phyloP scores from a whole-genome alignment of 2,797 vertebrate genomes.

The Enteromius afrohamiltoni region DNA sequence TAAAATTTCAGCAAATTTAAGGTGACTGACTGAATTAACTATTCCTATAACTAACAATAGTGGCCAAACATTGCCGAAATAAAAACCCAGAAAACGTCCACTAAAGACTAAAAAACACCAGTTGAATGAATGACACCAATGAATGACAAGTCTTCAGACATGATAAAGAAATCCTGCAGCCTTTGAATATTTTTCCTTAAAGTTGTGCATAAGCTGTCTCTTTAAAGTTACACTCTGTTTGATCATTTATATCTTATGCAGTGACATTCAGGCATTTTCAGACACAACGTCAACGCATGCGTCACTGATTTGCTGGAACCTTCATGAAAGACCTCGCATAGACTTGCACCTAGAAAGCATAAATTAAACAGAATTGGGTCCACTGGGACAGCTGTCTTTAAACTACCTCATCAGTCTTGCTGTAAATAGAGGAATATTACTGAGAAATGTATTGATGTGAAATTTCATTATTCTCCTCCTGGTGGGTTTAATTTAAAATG shows the following conservation, averaged over 20 bases:
- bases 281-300: not conserved
- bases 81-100: not conserved
- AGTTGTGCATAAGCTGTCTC: not conserved
- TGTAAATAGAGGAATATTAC: conserved; percentile 34
- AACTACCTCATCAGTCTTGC: conserved; percentile 22
- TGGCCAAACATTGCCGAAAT: not conserved
- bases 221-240: not conserved
- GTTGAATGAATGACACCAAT: not conserved
- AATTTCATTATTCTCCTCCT: conserved; percentile 33
- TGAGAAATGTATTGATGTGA: not conserved
- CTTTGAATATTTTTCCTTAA: not conserved
- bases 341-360: not conserved
- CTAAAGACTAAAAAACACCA: not conserved
- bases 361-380: not conserved
- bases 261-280: not conserved
- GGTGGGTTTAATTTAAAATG: conserved; percentile 46
- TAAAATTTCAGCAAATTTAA: too few relatives aligned
- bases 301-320: not conserved
- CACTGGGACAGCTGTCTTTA: conserved; percentile 13
- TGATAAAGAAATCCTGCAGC: not conserved
- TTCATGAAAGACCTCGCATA: not conserved
- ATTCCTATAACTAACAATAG: not conserved
- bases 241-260: not conserved
- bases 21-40: not conserved
- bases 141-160: not conserved